These are phyloP conservation scores for Calameuta pallipes DNA, from an alignment of 2,888 invertebrate genomes.

Conservation along the genomic window DNA sequence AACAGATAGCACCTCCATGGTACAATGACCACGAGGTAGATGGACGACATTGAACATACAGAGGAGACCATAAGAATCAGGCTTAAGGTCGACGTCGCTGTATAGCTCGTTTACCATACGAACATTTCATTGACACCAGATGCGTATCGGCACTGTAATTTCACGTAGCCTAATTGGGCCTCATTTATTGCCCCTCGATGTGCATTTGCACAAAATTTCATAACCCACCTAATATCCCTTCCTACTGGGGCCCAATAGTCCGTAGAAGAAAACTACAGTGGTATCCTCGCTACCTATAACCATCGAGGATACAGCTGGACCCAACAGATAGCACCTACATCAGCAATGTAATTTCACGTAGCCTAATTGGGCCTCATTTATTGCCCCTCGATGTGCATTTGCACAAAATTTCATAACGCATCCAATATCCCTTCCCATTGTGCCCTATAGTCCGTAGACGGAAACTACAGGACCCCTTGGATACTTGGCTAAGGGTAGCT, in stretches of 20 bases:
- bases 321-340: too few species aligned
- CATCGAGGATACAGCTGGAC: too few species aligned
- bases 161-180: too few species aligned
- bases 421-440: background rate
- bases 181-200: too few species aligned
- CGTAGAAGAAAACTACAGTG: too few species aligned
- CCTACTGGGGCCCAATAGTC: too few species aligned
- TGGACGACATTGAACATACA: conserved; percentile 35
- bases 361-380: background rate
- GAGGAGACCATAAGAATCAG: conserved; percentile 21
- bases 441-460: background rate
- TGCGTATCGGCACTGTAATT: background rate
- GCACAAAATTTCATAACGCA: background rate
- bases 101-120: background rate
- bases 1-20: conserved; percentile 23
- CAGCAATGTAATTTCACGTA: background rate
- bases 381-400: background rate
- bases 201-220: too few species aligned
- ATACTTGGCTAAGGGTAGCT: background rate
- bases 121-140: background rate
- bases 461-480: background rate
- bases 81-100: background rate
- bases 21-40: conserved; percentile 46
- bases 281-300: too few species aligned
- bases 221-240: too few species aligned